Percentiles rank a stretch among this genome's conserved stretches.
phyloP scores from a whole-genome alignment of 2,113 vertebrate species.

The Alosa alosa region DNA sequence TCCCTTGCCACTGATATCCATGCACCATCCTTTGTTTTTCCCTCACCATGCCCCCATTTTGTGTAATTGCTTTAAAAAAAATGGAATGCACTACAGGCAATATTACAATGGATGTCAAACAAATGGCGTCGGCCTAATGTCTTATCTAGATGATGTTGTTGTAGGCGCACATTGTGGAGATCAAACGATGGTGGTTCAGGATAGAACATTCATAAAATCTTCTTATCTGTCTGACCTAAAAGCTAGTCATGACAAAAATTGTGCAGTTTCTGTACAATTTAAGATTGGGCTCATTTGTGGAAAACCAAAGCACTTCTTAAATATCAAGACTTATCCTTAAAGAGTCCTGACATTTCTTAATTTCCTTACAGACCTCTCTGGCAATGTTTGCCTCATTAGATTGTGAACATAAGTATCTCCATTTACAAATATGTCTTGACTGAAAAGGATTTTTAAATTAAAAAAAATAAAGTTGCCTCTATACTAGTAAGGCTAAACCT shows the following conservation, averaged over 20 bases:
- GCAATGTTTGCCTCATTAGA: not conserved
- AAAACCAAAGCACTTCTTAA: not conserved
- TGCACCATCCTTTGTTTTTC: constrained; percentile 19
- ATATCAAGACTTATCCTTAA: not conserved
- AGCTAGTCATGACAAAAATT: not conserved
- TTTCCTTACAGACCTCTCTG: not conserved
- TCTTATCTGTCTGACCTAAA: not conserved
- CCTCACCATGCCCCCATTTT: not conserved
- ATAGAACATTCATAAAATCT: not conserved
- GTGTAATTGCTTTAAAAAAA: not conserved
- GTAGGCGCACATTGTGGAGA: not conserved
- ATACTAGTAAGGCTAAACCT: not conserved
- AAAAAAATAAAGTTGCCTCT: not conserved
- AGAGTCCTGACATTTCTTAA: not conserved
- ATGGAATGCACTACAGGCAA: not conserved
- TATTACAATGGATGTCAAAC: constrained; percentile 1
- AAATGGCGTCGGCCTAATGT: not conserved
- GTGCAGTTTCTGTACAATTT: not conserved
- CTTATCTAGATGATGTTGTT: not conserved
- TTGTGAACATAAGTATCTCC: not conserved
- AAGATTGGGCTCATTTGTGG: not conserved
- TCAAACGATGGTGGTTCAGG: not conserved
- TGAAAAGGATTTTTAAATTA: not conserved
- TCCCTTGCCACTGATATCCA: constrained; percentile 22
- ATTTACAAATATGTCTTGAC: not conserved